These are phyloP conservation scores for Tipula confusa DNA, from an alignment of 2,888 invertebrate species.

Conservation along the genomic window DNA sequence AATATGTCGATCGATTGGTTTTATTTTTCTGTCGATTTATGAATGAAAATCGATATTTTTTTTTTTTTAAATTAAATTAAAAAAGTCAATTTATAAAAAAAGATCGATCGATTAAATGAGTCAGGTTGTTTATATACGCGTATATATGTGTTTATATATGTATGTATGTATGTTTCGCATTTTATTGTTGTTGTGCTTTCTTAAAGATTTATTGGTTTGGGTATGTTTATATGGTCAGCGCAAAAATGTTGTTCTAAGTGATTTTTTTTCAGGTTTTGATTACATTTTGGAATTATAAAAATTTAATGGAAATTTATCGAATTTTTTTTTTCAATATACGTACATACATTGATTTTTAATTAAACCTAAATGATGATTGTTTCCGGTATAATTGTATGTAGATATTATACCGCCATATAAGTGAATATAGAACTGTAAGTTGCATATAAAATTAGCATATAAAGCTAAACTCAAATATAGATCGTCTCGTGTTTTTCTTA, in stretches of 20 bases:
- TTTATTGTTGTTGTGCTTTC: background rate
- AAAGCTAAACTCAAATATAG: background rate
- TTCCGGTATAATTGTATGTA: background rate
- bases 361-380: background rate
- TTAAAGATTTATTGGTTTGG: constrained; percentile 20
- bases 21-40: background rate
- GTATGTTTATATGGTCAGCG: background rate
- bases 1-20: background rate
- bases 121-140: background rate
- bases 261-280: background rate
- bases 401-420: background rate
- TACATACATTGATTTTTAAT: background rate
- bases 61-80: background rate
- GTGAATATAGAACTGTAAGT: background rate
- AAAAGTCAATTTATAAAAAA: constrained; percentile 15
- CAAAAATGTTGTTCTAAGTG: constrained; percentile 25
- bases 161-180: background rate
- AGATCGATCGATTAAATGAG: constrained; percentile 25
- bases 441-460: background rate
- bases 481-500: background rate
- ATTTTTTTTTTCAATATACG: background rate
- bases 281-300: constrained; percentile 3
- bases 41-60: constrained; percentile 20
- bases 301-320: background rate
- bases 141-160: background rate